Base-by-base conservation (phyloP, 2,888 invertebrate genomes). In the Thecophora atra region DNA sequence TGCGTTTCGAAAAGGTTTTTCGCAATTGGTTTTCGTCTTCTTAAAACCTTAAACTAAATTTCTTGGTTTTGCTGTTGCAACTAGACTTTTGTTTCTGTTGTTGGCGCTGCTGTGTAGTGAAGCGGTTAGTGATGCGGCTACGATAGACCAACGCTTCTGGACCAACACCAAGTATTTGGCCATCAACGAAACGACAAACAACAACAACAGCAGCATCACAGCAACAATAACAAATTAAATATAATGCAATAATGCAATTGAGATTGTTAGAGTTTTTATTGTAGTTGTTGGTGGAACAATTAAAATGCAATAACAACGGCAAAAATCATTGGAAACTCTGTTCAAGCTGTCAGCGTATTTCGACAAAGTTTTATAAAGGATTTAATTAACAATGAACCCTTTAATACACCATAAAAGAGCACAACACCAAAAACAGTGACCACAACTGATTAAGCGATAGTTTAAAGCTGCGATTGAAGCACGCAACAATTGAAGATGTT, bases 1-100 rank as follows among this genome's bases (percentile, higher is more conserved):
- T 54, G 66, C 66, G 54, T 67, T 67, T 17, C 28, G 54, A 67
- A 13, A 26, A 26, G 5, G n/a, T 17, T 47, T 64, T 64, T 64
- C 47, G 24, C 64, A 64, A 64, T 66, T n/a, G 30, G 19, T 52
- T 6, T 54, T 54, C n/a, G 6, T 37, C 19, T 8, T 42, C 11
- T 58, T 58, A 2, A 15, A 8, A 21, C n/a, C 21, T 21, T 54
- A 11, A 4, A 26, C n/a, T 17, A 47, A 44, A 44, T 13, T 4
- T 47, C 47, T 47, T 13, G 58, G 28, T 24, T 26, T 58, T 58
- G 58, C 58, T 15, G 13, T 24, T 58, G 5, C 7, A 26, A 28
- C 58, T 11, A 28, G 7, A 30, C 21, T 30, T 30, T 30, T 30
- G 30, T 30, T 54, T 8, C 19, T 21, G 21, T 17, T 11, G 54